These are phyloP conservation scores for Orius insidiosus DNA, from an alignment of 1,140 invertebrate genomes.

Conservation along the genomic window DNA sequence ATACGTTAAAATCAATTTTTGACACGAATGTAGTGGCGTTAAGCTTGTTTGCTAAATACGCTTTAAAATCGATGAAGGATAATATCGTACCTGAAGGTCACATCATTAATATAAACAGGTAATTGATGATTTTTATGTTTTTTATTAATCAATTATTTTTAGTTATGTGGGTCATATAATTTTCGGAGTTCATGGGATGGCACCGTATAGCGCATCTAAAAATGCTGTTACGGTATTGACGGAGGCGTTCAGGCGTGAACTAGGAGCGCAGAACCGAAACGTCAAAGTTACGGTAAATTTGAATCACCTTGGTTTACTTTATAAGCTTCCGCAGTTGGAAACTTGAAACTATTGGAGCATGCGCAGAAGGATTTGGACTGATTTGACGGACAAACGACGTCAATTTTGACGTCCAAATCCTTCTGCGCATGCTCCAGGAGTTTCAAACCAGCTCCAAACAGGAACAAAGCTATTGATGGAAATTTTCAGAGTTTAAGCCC, in stretches of 20 bases:
- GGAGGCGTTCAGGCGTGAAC: slow-evolving; percentile 38
- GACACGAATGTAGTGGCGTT: slow-evolving; percentile 37
- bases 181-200: slow-evolving; percentile 2
- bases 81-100: slow-evolving; percentile 39
- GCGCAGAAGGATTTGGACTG: too few relatives aligned
- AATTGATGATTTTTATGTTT: slow-evolving; percentile 20
- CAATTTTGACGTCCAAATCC: too few relatives aligned
- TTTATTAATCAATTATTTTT: not conserved
- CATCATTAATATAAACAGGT: slow-evolving; percentile 50
- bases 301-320: slow-evolving; percentile 17
- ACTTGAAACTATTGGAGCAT: too few relatives aligned
- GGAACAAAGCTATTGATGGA: slow-evolving; percentile 1
- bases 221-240: slow-evolving; percentile 35
- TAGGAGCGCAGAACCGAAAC: slow-evolving; percentile 31
- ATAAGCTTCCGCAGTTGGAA: too few relatives aligned
- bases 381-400: too few relatives aligned
- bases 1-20: slow-evolving; percentile 30
- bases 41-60: slow-evolving; percentile 33
- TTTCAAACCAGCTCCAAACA: slow-evolving; percentile 15
- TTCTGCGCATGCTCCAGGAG: too few relatives aligned
- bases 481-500: slow-evolving; percentile 26
- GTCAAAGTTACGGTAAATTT: slow-evolving; percentile 37
- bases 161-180: slow-evolving; percentile 2
- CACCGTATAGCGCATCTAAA: slow-evolving; percentile 36
- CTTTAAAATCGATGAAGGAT: slow-evolving; percentile 33